phyloP scores from a whole-genome alignment of 53 echinoderm and acorn worm genomes.

The Hippasteria phrygiana region DNA sequence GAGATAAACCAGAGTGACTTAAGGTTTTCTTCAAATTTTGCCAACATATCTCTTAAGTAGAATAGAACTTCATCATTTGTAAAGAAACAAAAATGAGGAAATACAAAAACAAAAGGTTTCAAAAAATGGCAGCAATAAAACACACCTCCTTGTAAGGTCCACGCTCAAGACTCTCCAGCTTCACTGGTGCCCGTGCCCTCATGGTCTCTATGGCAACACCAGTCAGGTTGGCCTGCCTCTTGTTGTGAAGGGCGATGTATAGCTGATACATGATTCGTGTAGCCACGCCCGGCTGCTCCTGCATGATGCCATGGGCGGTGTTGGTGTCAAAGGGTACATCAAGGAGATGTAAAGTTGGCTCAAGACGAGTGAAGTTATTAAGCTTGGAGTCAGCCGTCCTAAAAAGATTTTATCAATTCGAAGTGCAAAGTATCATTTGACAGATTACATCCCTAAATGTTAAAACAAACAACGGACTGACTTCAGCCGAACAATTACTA shows the following conservation, averaged over 20 bases:
- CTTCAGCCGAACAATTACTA: too few relatives aligned
- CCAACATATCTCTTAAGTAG: too few relatives aligned
- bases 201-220: conserved; percentile 97
- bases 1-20: too few relatives aligned
- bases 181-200: conserved; percentile 94
- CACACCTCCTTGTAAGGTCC: conserved; percentile 93
- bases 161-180: conserved; percentile 94
- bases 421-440: background rate
- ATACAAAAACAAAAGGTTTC: too few relatives aligned
- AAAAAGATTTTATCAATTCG: background rate
- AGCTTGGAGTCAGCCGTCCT: conserved; percentile 98
- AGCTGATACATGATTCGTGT: conserved; percentile 96
- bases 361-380: conserved; percentile 97
- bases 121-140: too few relatives aligned
- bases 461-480: background rate
- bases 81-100: too few relatives aligned
- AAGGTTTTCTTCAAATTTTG: too few relatives aligned
- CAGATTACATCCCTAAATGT: background rate
- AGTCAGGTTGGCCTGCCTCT: conserved; percentile 90
- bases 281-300: conserved; percentile 86
- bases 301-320: conserved; percentile 93
- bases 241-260: conserved; percentile 94
- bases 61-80: too few relatives aligned
- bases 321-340: conserved; percentile 97
- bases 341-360: conserved; percentile 92